phyloP scores from a whole-genome alignment of 2,797 vertebrate species.

The Natrix natrix region DNA sequence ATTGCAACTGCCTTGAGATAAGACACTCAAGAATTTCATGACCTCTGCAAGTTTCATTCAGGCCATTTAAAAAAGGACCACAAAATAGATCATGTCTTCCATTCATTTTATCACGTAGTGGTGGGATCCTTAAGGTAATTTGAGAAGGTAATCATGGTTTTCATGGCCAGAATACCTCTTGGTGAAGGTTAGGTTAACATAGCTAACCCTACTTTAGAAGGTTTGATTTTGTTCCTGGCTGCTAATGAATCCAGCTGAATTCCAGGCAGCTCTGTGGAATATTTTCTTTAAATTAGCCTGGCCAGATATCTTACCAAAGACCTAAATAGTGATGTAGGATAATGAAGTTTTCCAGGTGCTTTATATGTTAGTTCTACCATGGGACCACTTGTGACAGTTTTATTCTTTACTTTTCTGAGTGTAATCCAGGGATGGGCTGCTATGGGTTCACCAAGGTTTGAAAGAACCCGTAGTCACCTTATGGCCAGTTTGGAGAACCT shows the following conservation, averaged over 20 bases:
- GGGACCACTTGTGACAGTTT: background rate
- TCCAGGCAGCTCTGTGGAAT: background rate
- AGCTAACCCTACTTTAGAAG: background rate
- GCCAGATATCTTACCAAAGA: background rate
- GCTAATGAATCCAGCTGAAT: background rate
- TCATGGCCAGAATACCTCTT: background rate
- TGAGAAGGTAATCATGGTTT: background rate
- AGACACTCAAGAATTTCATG: background rate
- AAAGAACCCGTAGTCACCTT: too few relatives aligned
- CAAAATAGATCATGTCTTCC: background rate
- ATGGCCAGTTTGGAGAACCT: too few relatives aligned
- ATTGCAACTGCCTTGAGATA: background rate
- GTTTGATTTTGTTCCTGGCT: background rate
- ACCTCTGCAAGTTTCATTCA: background rate
- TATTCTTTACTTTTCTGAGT: background rate
- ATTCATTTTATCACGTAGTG: background rate
- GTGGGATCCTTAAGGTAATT: background rate
- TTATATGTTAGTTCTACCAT: background rate
- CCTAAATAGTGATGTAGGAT: background rate
- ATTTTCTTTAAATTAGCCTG: background rate
- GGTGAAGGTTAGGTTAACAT: background rate
- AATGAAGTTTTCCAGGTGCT: background rate
- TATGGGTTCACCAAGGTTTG: too few relatives aligned
- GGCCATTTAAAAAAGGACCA: background rate
- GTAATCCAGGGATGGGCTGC: background rate